Percentiles rank a stretch among this genome's conserved stretches.
Conservation (phyloP, 2,113 vertebrate genomes). For the Rynchops niger region DNA sequence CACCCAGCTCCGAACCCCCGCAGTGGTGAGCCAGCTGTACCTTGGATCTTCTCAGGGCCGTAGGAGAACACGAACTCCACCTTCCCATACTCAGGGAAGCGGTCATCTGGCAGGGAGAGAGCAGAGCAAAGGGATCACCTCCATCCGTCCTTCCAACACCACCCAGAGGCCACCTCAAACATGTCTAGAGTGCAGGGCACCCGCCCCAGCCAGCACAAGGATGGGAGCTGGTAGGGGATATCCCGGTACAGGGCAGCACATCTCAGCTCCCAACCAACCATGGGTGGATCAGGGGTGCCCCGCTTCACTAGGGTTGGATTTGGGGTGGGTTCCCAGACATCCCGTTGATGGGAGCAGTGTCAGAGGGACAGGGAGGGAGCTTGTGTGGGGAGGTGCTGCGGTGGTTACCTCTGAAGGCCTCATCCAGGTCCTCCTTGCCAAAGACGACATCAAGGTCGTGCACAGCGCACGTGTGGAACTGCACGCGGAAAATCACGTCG, state of each 20-base stretch:
- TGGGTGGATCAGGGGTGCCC: neutral
- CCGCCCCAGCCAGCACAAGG: neutral
- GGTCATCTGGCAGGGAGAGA: conserved; percentile 83
- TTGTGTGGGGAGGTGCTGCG: neutral
- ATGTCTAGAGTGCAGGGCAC: accelerated
- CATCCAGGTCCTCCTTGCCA: conserved; percentile 94
- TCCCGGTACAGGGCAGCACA: neutral
- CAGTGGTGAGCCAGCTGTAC: conserved; percentile 58
- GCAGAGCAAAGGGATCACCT: neutral
- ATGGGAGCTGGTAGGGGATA: neutral
- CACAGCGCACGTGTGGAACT: conserved; percentile 97
- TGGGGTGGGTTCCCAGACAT: neutral
- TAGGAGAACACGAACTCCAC: conserved; percentile 98
- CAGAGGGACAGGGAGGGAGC: neutral
- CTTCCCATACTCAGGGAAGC: conserved; percentile 96
- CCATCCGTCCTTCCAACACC: neutral
- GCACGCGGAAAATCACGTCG: conserved; percentile 93
- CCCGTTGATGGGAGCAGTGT: neutral
- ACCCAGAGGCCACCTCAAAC: neutral
- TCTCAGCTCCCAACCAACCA: neutral
- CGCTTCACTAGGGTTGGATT: accelerated
- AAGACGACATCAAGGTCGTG: conserved; percentile 92
- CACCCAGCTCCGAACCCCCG: neutral
- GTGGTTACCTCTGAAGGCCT: conserved; percentile 89
- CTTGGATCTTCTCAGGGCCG: conserved; percentile 96